Conservation (phyloP, 2,113 vertebrate species). For the Hydrolagus affinis region DNA sequence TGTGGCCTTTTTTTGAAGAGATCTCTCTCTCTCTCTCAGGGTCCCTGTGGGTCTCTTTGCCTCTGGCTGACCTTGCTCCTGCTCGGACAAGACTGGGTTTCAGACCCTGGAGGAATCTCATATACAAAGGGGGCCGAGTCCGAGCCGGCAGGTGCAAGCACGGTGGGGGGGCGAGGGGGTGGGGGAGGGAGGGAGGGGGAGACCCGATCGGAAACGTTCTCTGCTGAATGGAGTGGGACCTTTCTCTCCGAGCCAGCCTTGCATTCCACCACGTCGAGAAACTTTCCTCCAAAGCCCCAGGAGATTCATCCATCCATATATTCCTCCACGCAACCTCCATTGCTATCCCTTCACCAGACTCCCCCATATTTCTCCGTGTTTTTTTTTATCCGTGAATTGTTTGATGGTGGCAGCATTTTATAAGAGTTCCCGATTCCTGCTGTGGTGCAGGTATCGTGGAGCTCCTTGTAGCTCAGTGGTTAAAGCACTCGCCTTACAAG, state of each 20-base stretch:
- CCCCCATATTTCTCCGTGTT: not conserved
- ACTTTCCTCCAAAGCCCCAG: not conserved
- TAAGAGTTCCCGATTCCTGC: no score
- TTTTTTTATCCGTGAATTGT: not conserved
- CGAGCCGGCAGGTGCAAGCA: constrained; percentile 66
- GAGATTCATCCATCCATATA: not conserved
- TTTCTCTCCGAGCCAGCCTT: constrained; percentile 43
- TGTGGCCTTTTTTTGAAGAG: constrained; percentile 44
- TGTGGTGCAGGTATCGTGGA: no score
- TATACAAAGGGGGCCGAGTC: constrained; percentile 61
- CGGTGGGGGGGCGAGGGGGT: no score
- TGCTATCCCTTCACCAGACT: no score
- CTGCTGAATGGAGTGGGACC: constrained; percentile 57
- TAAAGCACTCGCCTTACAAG: no score
- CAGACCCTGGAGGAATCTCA: constrained; percentile 61
- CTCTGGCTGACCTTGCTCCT: constrained; percentile 63
- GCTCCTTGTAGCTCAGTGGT: no score
- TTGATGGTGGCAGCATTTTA: no score
- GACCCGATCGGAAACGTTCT: constrained; percentile 51
- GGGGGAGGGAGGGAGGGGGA: no score
- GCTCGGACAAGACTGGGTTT: constrained; percentile 62
- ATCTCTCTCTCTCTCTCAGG: constrained; percentile 60
- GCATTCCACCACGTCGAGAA: not conserved
- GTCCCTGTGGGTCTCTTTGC: constrained; percentile 65
- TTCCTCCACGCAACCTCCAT: not conserved